Base-by-base conservation (phyloP, 2,888 invertebrate species). In the Linnaemya vulpina region DNA sequence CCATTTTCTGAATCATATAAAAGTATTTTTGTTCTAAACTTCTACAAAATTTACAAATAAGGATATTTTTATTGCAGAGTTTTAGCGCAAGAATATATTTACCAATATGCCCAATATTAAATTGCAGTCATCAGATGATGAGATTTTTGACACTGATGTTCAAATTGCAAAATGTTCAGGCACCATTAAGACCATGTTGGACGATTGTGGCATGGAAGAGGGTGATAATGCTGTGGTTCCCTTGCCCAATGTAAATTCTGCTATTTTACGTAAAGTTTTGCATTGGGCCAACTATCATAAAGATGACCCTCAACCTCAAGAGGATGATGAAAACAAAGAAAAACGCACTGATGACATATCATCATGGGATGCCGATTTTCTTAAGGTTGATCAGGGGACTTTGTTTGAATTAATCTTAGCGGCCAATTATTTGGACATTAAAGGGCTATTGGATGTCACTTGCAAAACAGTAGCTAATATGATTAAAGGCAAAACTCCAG, bases 291-390 rank as follows among this genome's bases (percentile, higher is more conserved):
- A 96, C 0, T 97, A 97, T 89, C 98, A 98, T 91, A 97, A 98
- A 93, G 96, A 99, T 90, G 99, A 99, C 92, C 98, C 98, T 30
- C 97, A 98, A 78, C 96, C 97, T 89, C 97, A 98, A 10, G 98
- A 98, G 92, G 99, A 99, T 89, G 98, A 99, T 90, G 99, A 99
- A 91, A 98, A 97, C 92, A 98, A 98, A 92, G 98, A 98, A 91
- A 99, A 99, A 90, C 94, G 99, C n/a, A 99, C 99, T 0, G 99
- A 99, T 91, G 99, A 99, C 91, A 99, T 99, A 88, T 97, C 97
- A 30, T 98, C 98, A 0, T 99, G 99, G 99, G 99, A 99, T 93
- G 98, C 98, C 0, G 99, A 99, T 92, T 99, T 99, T 90, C 93
- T 99, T 10, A 99, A 99, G 94, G 99, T 99, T 43, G 98, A 99